Percentiles rank a stretch among this genome's conserved stretches.
Conservation (phyloP, 2,797 vertebrate genomes). For the Cyprinella venusta region DNA sequence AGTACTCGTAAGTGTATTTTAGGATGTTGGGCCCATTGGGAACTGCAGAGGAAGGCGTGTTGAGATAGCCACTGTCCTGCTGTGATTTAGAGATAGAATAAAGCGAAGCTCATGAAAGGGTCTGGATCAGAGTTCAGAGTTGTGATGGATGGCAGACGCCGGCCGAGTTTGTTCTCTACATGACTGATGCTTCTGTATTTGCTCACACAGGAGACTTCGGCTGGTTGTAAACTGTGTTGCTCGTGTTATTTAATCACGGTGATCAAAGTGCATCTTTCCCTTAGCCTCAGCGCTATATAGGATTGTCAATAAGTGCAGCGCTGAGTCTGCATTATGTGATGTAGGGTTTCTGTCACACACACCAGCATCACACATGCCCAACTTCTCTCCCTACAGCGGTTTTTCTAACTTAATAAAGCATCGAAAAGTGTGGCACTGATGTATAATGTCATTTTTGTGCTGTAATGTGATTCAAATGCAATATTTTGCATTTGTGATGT, state of each 20-base stretch:
- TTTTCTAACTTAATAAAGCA: neutral
- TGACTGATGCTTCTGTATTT: constrained; percentile 3
- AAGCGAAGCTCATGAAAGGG: neutral
- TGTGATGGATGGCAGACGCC: constrained; percentile 17
- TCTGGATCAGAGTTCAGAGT: neutral
- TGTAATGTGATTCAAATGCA: neutral
- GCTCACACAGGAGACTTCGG: neutral
- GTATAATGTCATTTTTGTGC: neutral
- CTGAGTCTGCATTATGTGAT: constrained; percentile 29
- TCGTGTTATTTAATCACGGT: constrained; percentile 39
- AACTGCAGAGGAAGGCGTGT: neutral
- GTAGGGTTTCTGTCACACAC: constrained; percentile 12
- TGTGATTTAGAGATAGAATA: neutral
- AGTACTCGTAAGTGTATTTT: neutral
- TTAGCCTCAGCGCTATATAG: constrained; percentile 25
- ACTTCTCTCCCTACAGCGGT: neutral
- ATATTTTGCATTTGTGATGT: neutral
- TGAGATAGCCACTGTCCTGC: neutral
- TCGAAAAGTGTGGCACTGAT: neutral
- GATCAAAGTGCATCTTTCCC: constrained; percentile 33
- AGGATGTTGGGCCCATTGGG: neutral
- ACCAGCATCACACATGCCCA: neutral
- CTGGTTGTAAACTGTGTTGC: constrained; percentile 16
- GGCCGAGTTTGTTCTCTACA: neutral
- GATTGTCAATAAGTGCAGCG: constrained; percentile 20